Base-by-base conservation (phyloP, 2,888 invertebrate genomes). In the Thymelicus lineola region DNA sequence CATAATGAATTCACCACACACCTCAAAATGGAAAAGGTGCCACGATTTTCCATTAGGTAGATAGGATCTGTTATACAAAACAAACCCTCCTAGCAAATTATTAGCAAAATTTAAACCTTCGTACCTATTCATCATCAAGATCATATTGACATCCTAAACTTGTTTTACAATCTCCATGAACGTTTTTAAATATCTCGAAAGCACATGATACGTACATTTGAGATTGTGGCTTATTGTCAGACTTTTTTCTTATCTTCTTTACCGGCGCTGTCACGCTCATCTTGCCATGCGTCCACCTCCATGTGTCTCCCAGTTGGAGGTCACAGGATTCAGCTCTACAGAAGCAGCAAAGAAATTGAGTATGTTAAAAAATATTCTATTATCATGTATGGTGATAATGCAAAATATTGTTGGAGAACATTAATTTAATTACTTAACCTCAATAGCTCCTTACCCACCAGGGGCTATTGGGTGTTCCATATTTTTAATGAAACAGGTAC, bases 301-400 rank as follows among this genome's bases (percentile, higher is more conserved):
- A 94, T 94, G 94, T 93, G 94, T 94, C 94, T 91, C 94, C 94
- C 90, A 92, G 92, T 89, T 94, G 97, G 95, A 97, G 95, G 95
- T 97, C 97, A 97, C 97, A 96, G 95, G 97, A 97, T 95, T 97
- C 97, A 95, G 97, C 96, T 97, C 97, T 97, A 95, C 79, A 90
- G 88, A 87, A 91, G 88, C 88, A 91, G 88, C 88, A 96, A 96
- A 90, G 84, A 90, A 89, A 88, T 86, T 84, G 84, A 86, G 85
- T 85, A 82, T 87, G 86, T 88, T 85, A 88, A 88, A 85, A 82
- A 80, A 64, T 68, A 68, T 58, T 58, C 62, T 35, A 58, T 57
- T 38, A 59, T 68, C 50, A 60, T 36, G 20, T 60, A 46, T 36
- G 42, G 7, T 63, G 57, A 50, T 58, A 42, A 59, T 48, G 66